Evolutionary conservation across 1,140 invertebrate species (phyloP).

Genomic region (Cyclina sinensis): DNA sequence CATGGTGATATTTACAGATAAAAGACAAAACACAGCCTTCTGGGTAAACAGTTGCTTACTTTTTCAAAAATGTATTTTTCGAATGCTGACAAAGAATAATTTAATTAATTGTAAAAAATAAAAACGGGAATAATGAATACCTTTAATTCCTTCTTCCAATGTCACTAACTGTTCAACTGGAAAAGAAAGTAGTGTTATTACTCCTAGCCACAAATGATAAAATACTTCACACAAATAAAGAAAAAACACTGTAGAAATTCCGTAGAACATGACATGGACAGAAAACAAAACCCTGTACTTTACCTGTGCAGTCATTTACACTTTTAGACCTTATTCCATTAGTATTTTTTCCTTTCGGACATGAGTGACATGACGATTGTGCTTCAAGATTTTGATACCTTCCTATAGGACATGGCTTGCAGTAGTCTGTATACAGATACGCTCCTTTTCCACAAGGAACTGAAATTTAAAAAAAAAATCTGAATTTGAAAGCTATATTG

Average conservation of each 20-base stretch:
- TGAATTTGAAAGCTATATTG: too few relatives aligned
- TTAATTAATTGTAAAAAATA: too few relatives aligned
- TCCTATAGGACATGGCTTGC: conserved; percentile 19
- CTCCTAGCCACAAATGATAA: not conserved
- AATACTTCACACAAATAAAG: not conserved
- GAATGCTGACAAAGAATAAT: not conserved
- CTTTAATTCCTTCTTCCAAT: not conserved
- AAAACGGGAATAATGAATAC: too few relatives aligned
- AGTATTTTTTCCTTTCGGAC: conserved; percentile 31
- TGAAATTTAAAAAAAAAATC: not conserved
- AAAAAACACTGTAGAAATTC: not conserved
- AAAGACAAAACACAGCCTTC: not conserved
- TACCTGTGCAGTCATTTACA: conserved; percentile 22
- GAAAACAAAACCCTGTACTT: not conserved
- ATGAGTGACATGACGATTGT: not conserved
- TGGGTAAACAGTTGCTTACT: not conserved
- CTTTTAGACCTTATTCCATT: not conserved
- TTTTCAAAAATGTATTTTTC: too few relatives aligned
- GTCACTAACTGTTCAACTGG: not conserved
- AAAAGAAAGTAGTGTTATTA: not conserved
- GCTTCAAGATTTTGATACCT: not conserved
- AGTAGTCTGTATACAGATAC: not conserved
- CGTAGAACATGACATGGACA: not conserved
- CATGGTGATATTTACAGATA: too few relatives aligned
- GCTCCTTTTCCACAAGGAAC: conserved; percentile 18